Evolutionary conservation across 2,888 invertebrate species (phyloP), one percentile per base, ranked within the genome.

Genomic region (Timandra comae): DNA sequence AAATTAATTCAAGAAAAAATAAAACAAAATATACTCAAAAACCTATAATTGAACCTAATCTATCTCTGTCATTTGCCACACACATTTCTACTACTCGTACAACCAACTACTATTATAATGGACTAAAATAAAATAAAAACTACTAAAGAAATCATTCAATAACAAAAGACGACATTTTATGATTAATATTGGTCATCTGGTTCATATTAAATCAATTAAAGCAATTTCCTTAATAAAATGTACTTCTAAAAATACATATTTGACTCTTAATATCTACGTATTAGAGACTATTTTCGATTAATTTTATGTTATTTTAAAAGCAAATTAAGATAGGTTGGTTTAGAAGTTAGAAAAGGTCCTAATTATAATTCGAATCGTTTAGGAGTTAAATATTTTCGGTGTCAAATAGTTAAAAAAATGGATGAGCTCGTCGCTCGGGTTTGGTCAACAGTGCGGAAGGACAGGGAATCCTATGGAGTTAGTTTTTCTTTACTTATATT

Each of bases 281-380:
- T n/a, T n/a, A n/a, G n/a, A n/a, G n/a, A n/a, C n/a, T n/a, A n/a
- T n/a, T n/a, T n/a, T n/a, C n/a, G n/a, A n/a, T n/a, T n/a, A n/a
- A n/a, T n/a, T n/a, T n/a, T n/a, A n/a, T n/a, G n/a, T n/a, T n/a
- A n/a, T n/a, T n/a, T n/a, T n/a, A n/a, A n/a, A n/a, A n/a, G n/a
- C n/a, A n/a, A n/a, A n/a, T n/a, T n/a, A n/a, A n/a, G n/a, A 50
- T 29, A 38, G 47, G 22, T 22, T 53, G 56, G 52, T 52, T n/a
- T n/a, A n/a, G 50, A 54, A 61, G 57, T 64, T 71, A 69, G 68
- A 75, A 78, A 77, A 57, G 64, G 55, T 58, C 69, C 81, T 80
- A 84, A 84, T 84, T 84, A 81, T 81, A 81, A 81, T 81, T 76
- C 78, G 74, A 81, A 82, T 72, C 78, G 81, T 77, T 81, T 81